A percentile compares a stretch with the other conserved stretches of the same genome.
These are phyloP conservation scores for Geothlypis trichas DNA, from an alignment of 2,113 vertebrate species.

Conservation along the genomic window DNA sequence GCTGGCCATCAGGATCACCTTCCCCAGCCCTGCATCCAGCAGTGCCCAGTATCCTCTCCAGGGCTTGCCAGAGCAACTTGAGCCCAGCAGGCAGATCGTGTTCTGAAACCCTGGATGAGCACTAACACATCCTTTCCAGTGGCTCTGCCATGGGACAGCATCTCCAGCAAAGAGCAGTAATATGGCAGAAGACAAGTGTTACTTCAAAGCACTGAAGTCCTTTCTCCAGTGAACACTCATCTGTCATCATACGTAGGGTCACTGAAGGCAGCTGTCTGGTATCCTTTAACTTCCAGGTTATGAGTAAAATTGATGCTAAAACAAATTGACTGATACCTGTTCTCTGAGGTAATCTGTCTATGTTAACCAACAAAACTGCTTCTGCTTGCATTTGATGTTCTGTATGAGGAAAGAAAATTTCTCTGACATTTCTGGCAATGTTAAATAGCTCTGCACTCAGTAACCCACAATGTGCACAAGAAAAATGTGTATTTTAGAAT, in stretches of 20 bases:
- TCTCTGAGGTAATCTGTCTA: background rate
- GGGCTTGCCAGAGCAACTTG: rapidly evolving
- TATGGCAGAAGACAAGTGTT: background rate
- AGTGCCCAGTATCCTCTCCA: background rate
- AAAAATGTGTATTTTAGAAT: background rate
- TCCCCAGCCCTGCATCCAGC: rapidly evolving
- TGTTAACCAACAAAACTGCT: background rate
- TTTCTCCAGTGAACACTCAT: background rate
- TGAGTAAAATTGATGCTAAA: background rate
- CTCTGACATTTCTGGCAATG: background rate
- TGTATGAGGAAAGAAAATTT: background rate
- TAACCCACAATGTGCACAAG: background rate
- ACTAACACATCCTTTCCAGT: rapidly evolving
- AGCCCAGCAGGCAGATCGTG: background rate
- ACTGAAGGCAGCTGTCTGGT: background rate
- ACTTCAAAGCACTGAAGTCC: background rate
- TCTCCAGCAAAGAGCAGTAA: background rate
- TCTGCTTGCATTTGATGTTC: background rate
- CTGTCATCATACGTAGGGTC: background rate
- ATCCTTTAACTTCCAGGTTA: background rate
- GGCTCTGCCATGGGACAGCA: background rate
- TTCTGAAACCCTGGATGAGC: background rate
- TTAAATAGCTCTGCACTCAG: background rate
- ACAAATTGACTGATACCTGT: rapidly evolving
- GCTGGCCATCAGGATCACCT: rapidly evolving